A percentile compares a stretch with the other conserved stretches of the same genome.
These are phyloP conservation scores for Heterochromis multidens DNA, from an alignment of 2,113 vertebrate species.

Conservation along the genomic window DNA sequence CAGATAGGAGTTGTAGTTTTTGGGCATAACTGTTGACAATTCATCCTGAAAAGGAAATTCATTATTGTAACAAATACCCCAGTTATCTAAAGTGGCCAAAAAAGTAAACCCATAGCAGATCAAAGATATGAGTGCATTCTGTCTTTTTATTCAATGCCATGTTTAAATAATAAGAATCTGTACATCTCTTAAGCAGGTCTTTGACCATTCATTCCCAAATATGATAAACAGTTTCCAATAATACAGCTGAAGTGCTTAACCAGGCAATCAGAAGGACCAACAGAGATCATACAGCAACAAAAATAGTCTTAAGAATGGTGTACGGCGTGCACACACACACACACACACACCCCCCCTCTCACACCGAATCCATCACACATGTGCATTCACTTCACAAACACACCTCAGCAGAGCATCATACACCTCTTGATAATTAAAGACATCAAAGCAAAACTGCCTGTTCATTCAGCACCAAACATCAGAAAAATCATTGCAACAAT, in stretches of 20 bases:
- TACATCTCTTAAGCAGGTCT: slow-evolving; percentile 65
- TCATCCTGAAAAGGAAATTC: background rate
- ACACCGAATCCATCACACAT: background rate
- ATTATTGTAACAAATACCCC: background rate
- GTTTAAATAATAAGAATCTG: slow-evolving; percentile 74
- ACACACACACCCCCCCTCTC: background rate
- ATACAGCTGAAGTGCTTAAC: slow-evolving; percentile 69
- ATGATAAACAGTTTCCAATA: slow-evolving; percentile 58
- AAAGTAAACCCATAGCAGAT: background rate
- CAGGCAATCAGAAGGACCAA: slow-evolving; percentile 38
- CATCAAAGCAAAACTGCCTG: slow-evolving; percentile 54
- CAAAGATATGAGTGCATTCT: slow-evolving; percentile 29
- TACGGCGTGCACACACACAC: background rate
- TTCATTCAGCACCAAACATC: slow-evolving; percentile 63
- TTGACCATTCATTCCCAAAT: slow-evolving; percentile 59
- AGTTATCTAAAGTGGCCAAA: background rate
- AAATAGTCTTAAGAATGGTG: slow-evolving; percentile 24
- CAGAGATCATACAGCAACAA: slow-evolving; percentile 51
- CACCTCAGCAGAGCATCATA: slow-evolving; percentile 10
- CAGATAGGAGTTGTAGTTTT: background rate
- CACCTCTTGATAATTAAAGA: slow-evolving; percentile 51
- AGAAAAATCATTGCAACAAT: slow-evolving; percentile 48
- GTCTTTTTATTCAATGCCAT: slow-evolving; percentile 71
- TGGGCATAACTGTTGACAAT: background rate
- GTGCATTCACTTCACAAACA: background rate